Base-by-base conservation (phyloP, 2,888 invertebrate species). In the Microctonus hyperodae region DNA sequence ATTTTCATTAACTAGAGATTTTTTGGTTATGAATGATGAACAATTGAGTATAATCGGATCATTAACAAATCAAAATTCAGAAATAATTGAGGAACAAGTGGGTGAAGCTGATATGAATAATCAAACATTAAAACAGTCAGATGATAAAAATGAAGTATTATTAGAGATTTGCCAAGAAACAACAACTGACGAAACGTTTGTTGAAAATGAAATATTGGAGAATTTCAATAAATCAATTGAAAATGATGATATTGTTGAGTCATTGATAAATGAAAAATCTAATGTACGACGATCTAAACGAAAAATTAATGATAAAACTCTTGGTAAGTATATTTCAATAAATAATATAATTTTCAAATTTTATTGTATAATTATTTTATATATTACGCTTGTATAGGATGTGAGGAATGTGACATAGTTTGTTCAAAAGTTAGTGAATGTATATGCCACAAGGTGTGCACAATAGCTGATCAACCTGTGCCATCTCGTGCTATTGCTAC, bases 401-500 rank as follows among this genome's bases (percentile, higher is more conserved):
- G 85, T 71, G 84, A 85, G 62, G 84, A 85, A 58, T 85, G 85
- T 71, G 83, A 84, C 57, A 78, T 76, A 37, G 78, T 75, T 57
- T 80, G 82, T 64, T 73, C 76, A 65, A 80, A 80, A 63, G 74
- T 74, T 10, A 80, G 79, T 25, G 81, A 77, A 55, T 84, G 83
- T 62, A 77, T 76, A 9, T 74, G 80, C 16, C 83, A 84, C 48
- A 79, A 83, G 68, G 82, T 86, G 1, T 84, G 84, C 58, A 81
- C 85, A 35, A 88, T 90, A 69, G 84, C 86, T n/a, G 92, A 92
- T 81, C 90, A 90, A 71, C 88, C 89, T 16, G 90, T 92, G 59
- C 88, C 89, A 64, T 90, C 92, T 3, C 87, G 93, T 67, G 94
- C 94, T 1, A 86, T 91, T 79, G 93, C 94, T n/a, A 91, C 92